Conservation (phyloP, 1,140 invertebrate species). For the Stenopsyche tienmushanensis region DNA sequence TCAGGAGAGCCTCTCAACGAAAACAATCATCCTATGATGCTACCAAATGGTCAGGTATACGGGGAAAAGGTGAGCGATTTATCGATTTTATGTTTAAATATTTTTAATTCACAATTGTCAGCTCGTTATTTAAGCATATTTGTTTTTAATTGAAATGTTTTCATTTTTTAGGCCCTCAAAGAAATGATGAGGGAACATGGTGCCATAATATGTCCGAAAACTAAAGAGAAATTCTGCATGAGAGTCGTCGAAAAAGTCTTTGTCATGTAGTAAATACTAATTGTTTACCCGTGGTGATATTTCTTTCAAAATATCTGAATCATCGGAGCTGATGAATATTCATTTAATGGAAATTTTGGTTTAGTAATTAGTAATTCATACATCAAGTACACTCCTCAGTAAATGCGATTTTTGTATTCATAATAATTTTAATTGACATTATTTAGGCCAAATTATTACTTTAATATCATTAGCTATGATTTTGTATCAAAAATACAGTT, state of each 20-base stretch:
- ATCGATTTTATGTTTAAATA: background rate
- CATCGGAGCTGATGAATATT: too few relatives aligned
- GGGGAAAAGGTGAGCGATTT: constrained; percentile 77
- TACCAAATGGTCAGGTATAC: constrained; percentile 97
- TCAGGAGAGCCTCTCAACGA: constrained; percentile 94
- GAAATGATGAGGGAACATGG: constrained; percentile 90
- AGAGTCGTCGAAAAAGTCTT: constrained; percentile 94
- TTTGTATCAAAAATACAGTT: too few relatives aligned
- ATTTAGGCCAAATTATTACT: too few relatives aligned
- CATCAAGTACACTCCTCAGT: too few relatives aligned
- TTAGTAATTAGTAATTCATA: too few relatives aligned
- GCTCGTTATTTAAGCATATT: too few relatives aligned
- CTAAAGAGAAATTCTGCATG: constrained; percentile 84
- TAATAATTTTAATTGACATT: too few relatives aligned
- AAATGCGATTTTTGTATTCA: too few relatives aligned
- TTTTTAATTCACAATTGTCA: background rate
- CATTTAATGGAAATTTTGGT: too few relatives aligned
- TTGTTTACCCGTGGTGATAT: too few relatives aligned
- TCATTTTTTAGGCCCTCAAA: constrained; percentile 69
- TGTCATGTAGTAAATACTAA: constrained; percentile 70
- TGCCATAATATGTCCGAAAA: constrained; percentile 87
- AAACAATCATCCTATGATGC: constrained; percentile 96
- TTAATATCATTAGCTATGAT: too few relatives aligned
- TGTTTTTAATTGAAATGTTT: constrained; percentile 30
- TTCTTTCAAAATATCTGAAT: too few relatives aligned